These are phyloP conservation scores for Anseranas semipalmata DNA, from an alignment of 2,113 vertebrate species.

Conservation along the genomic window DNA sequence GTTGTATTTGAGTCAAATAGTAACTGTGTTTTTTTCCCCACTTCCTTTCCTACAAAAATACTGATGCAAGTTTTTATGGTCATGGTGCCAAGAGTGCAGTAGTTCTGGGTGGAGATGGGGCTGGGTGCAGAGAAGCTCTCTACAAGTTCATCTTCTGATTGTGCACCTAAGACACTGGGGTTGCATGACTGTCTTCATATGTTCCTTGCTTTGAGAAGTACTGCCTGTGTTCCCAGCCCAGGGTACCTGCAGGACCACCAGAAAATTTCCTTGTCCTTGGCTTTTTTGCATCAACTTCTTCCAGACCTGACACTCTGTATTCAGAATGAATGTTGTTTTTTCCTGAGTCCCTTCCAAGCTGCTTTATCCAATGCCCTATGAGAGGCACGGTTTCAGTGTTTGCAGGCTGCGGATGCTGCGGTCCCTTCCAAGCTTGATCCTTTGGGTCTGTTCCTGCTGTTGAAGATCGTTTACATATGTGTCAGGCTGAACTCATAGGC, in stretches of 20 bases:
- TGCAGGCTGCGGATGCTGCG: conserved; percentile 27
- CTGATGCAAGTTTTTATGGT: not conserved
- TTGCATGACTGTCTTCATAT: not conserved
- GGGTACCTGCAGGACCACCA: not conserved
- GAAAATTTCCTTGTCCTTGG: not conserved
- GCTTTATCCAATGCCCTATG: conserved; percentile 52
- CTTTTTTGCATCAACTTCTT: not conserved
- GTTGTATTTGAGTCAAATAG: not conserved
- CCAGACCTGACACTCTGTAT: not conserved
- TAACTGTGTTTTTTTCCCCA: not conserved
- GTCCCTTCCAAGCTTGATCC: conserved; percentile 64
- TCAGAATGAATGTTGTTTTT: conserved; percentile 17
- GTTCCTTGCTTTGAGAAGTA: not conserved
- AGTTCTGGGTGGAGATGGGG: not conserved
- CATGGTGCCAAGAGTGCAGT: not conserved
- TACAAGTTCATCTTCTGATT: not conserved
- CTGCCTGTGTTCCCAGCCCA: not conserved
- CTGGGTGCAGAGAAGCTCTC: not conserved
- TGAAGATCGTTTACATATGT: conserved; percentile 72
- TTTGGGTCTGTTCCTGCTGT: conserved; percentile 49
- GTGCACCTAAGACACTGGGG: not conserved
- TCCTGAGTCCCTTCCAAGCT: conserved; percentile 49
- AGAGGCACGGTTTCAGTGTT: conserved; percentile 38
- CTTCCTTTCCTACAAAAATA: not conserved
- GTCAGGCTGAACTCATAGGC: conserved; percentile 60